Base-by-base conservation (phyloP, 2,888 invertebrate genomes). In the Acholoe squamosa region DNA sequence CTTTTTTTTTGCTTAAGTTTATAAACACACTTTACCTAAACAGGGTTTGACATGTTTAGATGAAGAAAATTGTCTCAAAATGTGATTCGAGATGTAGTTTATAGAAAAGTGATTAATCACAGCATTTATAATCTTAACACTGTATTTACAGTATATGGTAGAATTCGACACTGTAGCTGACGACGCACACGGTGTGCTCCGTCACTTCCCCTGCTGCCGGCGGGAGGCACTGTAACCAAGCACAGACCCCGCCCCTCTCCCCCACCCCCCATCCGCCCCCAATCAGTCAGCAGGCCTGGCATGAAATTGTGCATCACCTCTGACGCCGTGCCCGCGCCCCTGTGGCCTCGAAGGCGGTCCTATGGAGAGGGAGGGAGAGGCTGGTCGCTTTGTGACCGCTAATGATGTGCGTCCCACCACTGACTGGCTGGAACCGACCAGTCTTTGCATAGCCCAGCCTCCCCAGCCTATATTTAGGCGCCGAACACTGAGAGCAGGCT, bases 271-370 rank as follows among this genome's bases (percentile, higher is more conserved):
- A 31, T 43, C 14, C 84, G 16, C 84, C 84, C 16, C 43, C 54
- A 86, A 86, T 86, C 86, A 86, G 86, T n/a, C 86, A 54, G 25
- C 54, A 86, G 33, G 25, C 54, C 54, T 86, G 86, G 54, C 86
- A 86, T 86, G 86, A 86, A 86, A 86, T 86, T 86, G 86, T 86
- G 86, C 86, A 86, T 86, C 86, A 56, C 86, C 86, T 86, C 86
- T 56, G 86, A 54, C 33, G 86, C 54, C 19, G 54, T 54, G n/a
- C 3, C 86, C 28, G 52, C 7, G 25, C 56, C 77, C 77, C 77
- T 61, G 61, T 14, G 61, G 61, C 61, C 19, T n/a, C 1, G n/a
- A 3, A 61, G 61, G 61, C 22, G 19, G 61, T 19, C 19, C 19
- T 61, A 61, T 19, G 61, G 22, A 61, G 61, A 61, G n/a, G 61